These are phyloP conservation scores for Clupea harengus DNA, from an alignment of 2,113 vertebrate species.

Conservation along the genomic window DNA sequence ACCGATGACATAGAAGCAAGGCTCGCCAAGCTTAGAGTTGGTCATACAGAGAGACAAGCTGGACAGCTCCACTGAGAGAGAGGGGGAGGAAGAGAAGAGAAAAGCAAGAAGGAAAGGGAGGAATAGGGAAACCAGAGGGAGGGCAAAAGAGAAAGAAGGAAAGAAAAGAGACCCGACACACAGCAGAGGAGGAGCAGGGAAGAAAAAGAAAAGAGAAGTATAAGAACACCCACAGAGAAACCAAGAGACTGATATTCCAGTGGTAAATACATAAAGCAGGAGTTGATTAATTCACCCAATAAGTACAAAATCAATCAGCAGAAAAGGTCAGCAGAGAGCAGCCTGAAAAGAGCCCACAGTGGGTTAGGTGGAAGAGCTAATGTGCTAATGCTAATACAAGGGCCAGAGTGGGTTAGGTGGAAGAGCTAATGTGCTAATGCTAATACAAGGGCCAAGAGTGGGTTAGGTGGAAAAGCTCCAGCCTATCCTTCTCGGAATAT, in stretches of 20 bases:
- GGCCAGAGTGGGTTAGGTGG: no score
- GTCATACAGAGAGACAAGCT: constrained; percentile 82
- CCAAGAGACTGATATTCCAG: neutral
- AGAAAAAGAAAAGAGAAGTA: constrained; percentile 6
- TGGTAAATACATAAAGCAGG: neutral
- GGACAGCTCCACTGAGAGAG: constrained; percentile 74
- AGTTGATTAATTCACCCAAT: neutral
- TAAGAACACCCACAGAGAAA: constrained; percentile 11
- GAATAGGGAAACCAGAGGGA: neutral
- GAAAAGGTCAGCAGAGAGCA: constrained; percentile 19
- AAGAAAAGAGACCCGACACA: neutral
- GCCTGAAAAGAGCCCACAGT: neutral
- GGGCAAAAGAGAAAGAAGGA: neutral
- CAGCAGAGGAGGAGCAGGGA: neutral
- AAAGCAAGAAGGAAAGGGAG: neutral
- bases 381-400: neutral
- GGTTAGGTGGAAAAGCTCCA: neutral
- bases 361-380: neutral
- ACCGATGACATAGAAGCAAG: constrained; percentile 82
- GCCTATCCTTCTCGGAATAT: neutral
- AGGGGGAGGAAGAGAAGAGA: neutral
- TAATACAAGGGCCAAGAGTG: no score
- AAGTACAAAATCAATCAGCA: neutral
- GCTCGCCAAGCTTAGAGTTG: constrained; percentile 81
- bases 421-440: no score